Base-by-base conservation (phyloP, 2,888 invertebrate genomes). In the Hyppa rectilinea region DNA sequence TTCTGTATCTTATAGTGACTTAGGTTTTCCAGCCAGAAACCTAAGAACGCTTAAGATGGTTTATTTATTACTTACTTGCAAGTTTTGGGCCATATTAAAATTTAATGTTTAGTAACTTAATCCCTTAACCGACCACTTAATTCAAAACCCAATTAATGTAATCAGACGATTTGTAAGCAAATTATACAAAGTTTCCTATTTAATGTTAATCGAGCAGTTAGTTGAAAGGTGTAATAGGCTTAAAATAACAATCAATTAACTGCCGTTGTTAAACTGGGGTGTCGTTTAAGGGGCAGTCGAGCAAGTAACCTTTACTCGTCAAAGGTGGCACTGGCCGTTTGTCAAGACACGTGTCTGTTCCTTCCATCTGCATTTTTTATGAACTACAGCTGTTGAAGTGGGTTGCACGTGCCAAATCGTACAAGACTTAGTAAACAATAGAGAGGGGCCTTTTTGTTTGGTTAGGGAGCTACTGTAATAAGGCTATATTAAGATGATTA, bases 221-320 rank as follows among this genome's bases (percentile, higher is more conserved):
- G 64, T 72, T 68, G 60, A 79, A 84, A 82, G 82, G 84, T 79
- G 77, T 87, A 85, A 84, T 82, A 74, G 78, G 79, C 75, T 81
- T 80, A 78, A 84, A 86, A 82, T 85, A 79, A 83, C 81, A 73
- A 78, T 83, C 68, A 78, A 86, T 87, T 87, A 87, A 74, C 65
- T 77, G 58, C 68, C 63, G 71, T 83, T 65, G 68, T 83, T 58
- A 70, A 71, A 73, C 68, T 69, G 50, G 71, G 69, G 62, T 74
- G 59, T 52, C 52, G 69, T 71, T 81, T 77, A 71, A 74, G 78
- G 81, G 72, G 80, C 59, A 75, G 86, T 80, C 73, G 47, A 68
- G 74, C 90, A 82, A 89, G 86, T 89, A 85, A 89, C 91, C 88
- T 90, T 90, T 86, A 69, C 49, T 74, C 74, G 59, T 80, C 73